phyloP scores from a whole-genome alignment of 2,797 vertebrate species.

The Hemitrygon akajei region DNA sequence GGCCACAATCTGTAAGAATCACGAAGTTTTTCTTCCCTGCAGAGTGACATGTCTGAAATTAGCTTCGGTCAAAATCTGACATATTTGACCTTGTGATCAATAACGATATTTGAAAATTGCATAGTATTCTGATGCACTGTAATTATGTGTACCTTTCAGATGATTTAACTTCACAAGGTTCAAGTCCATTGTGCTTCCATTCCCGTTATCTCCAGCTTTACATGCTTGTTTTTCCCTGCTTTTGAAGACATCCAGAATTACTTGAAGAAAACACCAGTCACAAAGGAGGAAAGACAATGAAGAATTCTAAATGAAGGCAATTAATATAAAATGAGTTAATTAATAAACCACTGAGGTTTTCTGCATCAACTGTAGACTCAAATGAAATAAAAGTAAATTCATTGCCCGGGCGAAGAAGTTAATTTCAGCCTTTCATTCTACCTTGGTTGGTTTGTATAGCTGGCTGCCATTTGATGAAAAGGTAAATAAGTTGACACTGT shows the following conservation, averaged over 20 bases:
- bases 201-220: neutral
- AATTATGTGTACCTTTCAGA: slow-evolving; percentile 14
- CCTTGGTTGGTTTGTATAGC: neutral
- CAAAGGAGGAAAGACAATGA: neutral
- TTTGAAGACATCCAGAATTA: slow-evolving; percentile 8
- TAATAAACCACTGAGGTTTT: neutral
- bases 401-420: neutral
- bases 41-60: neutral
- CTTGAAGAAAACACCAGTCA: neutral
- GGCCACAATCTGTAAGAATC: neutral
- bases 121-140: neutral
- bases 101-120: neutral
- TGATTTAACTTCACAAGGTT: neutral
- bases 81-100: neutral
- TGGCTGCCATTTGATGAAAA: neutral
- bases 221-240: neutral
- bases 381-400: neutral
- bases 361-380: neutral
- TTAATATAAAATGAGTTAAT: neutral
- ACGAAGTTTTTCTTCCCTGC: neutral
- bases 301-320: neutral
- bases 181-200: neutral
- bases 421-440: neutral
- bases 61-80: neutral
- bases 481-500: neutral